phyloP scores from a whole-genome alignment of 2,888 invertebrate species.

The Drosophila acutilabella region DNA sequence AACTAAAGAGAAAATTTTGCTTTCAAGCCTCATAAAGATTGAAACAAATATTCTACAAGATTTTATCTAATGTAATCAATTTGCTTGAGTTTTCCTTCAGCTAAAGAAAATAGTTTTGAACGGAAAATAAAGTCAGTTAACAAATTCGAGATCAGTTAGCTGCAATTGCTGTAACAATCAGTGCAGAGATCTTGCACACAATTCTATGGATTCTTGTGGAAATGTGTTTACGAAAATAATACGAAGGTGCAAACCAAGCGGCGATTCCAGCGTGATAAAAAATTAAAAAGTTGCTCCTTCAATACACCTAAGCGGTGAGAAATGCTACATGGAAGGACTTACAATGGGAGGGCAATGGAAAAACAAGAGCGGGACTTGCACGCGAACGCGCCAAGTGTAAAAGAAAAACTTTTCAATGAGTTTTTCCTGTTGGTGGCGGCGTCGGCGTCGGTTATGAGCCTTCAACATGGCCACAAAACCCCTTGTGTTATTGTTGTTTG shows the following conservation, averaged over 20 bases:
- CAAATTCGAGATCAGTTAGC: conserved; percentile 2
- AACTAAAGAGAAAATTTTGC: too few species aligned
- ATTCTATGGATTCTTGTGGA: conserved; percentile 5
- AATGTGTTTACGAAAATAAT: conserved; percentile 5
- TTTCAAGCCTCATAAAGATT: too few species aligned
- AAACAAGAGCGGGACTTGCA: conserved; percentile 38
- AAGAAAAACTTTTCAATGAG: conserved; percentile 83
- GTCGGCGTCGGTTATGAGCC: conserved; percentile 71
- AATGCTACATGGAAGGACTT: background rate
- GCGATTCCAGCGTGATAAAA: conserved; percentile 62
- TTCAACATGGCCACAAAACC: conserved; percentile 34
- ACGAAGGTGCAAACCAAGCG: conserved; percentile 13
- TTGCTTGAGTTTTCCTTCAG: too few species aligned
- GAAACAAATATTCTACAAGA: too few species aligned
- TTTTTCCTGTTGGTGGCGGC: conserved; percentile 76
- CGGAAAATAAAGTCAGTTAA: background rate
- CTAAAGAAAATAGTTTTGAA: background rate
- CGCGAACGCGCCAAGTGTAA: conserved; percentile 74
- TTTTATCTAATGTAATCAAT: too few species aligned
- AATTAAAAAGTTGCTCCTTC: conserved; percentile 82
- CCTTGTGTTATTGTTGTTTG: conserved; percentile 77
- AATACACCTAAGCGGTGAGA: conserved; percentile 56
- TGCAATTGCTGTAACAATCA: conserved; percentile 2
- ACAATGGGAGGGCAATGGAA: background rate
- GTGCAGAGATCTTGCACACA: conserved; percentile 2